Conservation (phyloP, 2,113 vertebrate species). For the Neolamprologus kungweensis region DNA sequence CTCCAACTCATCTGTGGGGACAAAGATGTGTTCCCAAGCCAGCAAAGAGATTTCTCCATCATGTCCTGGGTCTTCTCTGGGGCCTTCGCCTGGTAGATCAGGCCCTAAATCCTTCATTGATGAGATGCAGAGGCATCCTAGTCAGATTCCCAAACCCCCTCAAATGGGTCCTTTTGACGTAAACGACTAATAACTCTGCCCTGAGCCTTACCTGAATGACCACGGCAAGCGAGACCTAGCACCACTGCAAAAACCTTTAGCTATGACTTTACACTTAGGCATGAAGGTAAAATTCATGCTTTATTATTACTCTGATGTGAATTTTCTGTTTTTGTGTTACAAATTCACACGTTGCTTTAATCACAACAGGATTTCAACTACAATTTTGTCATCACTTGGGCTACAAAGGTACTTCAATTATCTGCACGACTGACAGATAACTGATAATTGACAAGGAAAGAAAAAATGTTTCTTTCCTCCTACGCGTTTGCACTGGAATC, state of each 20-base stretch:
- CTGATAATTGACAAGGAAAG: neutral
- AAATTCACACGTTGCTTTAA: neutral
- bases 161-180: neutral
- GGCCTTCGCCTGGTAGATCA: fast-evolving
- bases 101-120: neutral
- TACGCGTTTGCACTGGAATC: neutral
- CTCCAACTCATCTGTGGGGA: neutral
- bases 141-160: neutral
- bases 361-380: neutral
- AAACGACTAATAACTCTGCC: neutral
- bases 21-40: neutral
- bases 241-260: neutral
- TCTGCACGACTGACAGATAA: neutral
- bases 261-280: neutral
- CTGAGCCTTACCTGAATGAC: neutral
- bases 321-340: neutral
- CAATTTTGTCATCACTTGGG: neutral
- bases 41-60: neutral
- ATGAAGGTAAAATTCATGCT: neutral
- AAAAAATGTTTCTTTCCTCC: neutral
- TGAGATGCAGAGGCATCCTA: neutral
- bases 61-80: neutral
- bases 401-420: neutral
- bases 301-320: neutral
- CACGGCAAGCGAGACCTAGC: neutral